Evolutionary conservation across 2,113 vertebrate species (phyloP).

Genomic region (Lichenostomus cassidix): DNA sequence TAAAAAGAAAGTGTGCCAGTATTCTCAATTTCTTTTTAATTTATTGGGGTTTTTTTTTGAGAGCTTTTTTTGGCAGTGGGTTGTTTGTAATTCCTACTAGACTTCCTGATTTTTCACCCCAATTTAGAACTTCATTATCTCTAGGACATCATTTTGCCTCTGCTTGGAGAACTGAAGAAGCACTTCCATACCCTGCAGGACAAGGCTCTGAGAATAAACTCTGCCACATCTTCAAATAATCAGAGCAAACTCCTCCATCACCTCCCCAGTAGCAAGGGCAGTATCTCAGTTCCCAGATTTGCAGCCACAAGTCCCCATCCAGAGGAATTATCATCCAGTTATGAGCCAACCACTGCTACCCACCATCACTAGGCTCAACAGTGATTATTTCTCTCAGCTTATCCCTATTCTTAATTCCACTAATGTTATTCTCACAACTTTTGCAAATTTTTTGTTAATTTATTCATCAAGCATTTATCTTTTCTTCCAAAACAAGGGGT

Average conservation of each 20-base stretch:
- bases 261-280: not conserved
- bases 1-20: not conserved
- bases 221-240: not conserved
- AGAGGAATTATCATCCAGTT: not conserved
- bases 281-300: not conserved
- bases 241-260: not conserved
- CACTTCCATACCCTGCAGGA: not conserved
- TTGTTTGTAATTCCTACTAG: not conserved
- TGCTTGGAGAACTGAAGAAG: not conserved
- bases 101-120: not conserved
- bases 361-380: not conserved
- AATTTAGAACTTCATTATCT: not conserved
- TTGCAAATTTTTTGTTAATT: not conserved
- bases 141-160: not conserved
- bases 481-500: not conserved
- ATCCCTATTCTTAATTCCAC: not conserved
- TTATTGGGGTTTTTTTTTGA: not conserved
- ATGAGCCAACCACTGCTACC: not conserved
- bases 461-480: not conserved
- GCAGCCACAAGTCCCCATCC: not conserved
- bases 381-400: not conserved
- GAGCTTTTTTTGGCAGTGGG: rapidly evolving
- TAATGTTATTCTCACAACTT: not conserved
- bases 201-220: not conserved
- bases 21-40: not conserved